Percentiles rank a stretch among this genome's conserved stretches.
Evolutionary conservation across 2,113 vertebrate species (phyloP).

Genomic region (Chloropsis cyanopogon): DNA sequence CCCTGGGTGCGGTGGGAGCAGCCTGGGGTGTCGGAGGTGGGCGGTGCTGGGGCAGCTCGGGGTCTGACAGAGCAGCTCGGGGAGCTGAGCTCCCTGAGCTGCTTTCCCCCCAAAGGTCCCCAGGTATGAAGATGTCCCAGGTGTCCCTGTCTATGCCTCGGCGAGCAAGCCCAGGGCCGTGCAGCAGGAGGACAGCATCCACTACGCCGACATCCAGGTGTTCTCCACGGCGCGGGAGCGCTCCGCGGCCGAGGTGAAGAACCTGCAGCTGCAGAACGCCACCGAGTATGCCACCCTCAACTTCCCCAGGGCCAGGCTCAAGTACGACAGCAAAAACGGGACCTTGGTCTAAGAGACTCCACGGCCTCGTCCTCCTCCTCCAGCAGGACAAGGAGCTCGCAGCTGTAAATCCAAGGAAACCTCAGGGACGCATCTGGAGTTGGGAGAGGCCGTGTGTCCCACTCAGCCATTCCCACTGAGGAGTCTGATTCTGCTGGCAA

Average conservation of each 20-base stretch:
- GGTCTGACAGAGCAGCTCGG: too few species aligned
- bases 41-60: too few species aligned
- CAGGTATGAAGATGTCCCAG: slow-evolving; percentile 44
- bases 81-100: too few species aligned
- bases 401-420: neutral
- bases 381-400: neutral
- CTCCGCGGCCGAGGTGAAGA: slow-evolving; percentile 35
- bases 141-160: slow-evolving; percentile 61
- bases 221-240: slow-evolving; percentile 17
- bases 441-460: neutral
- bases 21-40: too few species aligned
- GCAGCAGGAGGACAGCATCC: slow-evolving; percentile 67
- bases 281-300: slow-evolving; percentile 83
- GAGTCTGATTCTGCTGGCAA: neutral
- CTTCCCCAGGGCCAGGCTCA: slow-evolving; percentile 69
- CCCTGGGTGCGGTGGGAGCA: neutral
- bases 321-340: slow-evolving; percentile 68
- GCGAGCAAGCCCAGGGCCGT: slow-evolving; percentile 25
- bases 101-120: neutral
- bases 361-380: neutral
- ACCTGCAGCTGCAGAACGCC: slow-evolving; percentile 34
- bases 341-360: slow-evolving; percentile 69
- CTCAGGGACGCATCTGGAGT: neutral
- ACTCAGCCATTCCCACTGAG: neutral
- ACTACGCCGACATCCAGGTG: slow-evolving; percentile 84